phyloP scores from a whole-genome alignment of 1,140 invertebrate genomes.

The Rhizoglyphus robini region DNA sequence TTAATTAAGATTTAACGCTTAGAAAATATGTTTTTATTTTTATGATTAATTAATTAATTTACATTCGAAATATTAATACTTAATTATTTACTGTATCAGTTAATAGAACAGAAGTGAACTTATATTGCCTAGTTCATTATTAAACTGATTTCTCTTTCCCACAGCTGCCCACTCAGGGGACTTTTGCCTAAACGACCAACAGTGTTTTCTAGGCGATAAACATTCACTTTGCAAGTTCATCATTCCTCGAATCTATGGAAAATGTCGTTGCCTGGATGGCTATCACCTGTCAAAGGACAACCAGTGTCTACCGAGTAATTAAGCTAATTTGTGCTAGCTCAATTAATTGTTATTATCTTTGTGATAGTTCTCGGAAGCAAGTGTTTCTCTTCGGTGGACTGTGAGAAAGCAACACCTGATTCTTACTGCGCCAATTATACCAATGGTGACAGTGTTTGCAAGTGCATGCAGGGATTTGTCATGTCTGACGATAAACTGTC shows the following conservation, averaged over 20 bases:
- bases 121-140: too few species aligned
- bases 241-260: slow-evolving; percentile 70
- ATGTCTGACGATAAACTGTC: slow-evolving; percentile 25
- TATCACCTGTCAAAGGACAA: slow-evolving; percentile 26
- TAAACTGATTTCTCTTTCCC: too few species aligned
- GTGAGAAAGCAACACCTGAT: slow-evolving; percentile 23
- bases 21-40: background rate
- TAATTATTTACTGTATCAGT: too few species aligned
- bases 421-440: slow-evolving; percentile 26
- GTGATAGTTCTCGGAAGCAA: slow-evolving; percentile 20
- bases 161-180: slow-evolving; percentile 67
- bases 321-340: background rate
- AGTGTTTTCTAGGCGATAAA: slow-evolving; percentile 63
- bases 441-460: slow-evolving; percentile 26
- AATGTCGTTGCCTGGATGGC: slow-evolving; percentile 51
- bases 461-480: slow-evolving; percentile 28
- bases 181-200: slow-evolving; percentile 74
- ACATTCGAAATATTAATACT: background rate
- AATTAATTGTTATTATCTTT: background rate
- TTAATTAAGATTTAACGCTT: too few species aligned
- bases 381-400: slow-evolving; percentile 23
- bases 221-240: slow-evolving; percentile 73
- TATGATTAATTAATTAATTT: background rate
- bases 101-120: too few species aligned
- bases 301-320: slow-evolving; percentile 27